Conservation (phyloP, 2,113 vertebrate genomes). For the Paracanthobrama guichenoti region DNA sequence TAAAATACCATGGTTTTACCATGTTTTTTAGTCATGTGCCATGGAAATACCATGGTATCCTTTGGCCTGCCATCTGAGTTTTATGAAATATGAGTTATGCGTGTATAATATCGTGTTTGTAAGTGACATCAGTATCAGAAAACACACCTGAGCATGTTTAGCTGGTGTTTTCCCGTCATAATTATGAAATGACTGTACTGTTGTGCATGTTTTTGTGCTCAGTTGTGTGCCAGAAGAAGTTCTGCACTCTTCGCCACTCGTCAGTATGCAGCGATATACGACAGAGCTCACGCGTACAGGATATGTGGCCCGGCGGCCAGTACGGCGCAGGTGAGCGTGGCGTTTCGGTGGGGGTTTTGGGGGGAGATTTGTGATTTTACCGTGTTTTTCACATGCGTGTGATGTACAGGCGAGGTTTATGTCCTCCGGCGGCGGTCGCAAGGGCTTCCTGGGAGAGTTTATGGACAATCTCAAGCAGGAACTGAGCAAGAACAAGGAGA, state of each 20-base stretch:
- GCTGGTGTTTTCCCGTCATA: not conserved
- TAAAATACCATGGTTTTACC: not conserved
- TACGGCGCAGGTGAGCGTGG: conserved; percentile 76
- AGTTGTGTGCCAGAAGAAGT: conserved; percentile 80
- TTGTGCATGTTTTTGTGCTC: conserved; percentile 35
- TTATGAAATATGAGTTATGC: not conserved
- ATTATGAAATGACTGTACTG: not conserved
- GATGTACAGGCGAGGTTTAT: conserved; percentile 63
- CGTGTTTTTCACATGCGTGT: not conserved
- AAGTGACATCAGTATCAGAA: not conserved
- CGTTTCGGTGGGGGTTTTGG: not conserved
- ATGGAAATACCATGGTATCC: not conserved
- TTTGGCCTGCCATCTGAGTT: not conserved
- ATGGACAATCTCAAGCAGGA: conserved; percentile 93
- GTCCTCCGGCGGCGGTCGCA: conserved; percentile 76
- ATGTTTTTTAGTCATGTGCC: not conserved
- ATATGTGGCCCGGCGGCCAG: conserved; percentile 60
- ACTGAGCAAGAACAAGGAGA: conserved; percentile 92
- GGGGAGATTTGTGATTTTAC: not conserved
- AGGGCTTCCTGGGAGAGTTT: conserved; percentile 90
- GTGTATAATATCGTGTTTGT: not conserved
- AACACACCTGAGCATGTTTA: not conserved
- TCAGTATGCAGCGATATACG: conserved; percentile 62
- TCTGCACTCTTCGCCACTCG: conserved; percentile 69
- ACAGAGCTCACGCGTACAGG: conserved; percentile 64